Evolutionary conservation across 2,113 vertebrate species (phyloP).

Genomic region (Potamarius usumacintae): DNA sequence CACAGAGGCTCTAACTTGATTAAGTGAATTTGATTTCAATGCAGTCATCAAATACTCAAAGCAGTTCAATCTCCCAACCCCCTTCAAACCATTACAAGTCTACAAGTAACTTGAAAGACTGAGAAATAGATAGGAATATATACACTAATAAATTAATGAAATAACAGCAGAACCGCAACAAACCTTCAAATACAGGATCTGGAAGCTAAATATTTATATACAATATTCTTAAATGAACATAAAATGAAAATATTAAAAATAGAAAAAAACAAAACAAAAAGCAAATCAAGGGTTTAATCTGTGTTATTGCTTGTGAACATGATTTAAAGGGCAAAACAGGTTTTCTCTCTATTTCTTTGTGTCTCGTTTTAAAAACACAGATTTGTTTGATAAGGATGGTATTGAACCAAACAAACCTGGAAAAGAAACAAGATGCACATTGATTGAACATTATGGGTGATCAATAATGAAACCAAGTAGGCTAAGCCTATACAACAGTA

Average conservation of each 20-base stretch:
- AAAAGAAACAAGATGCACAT: constrained; percentile 81
- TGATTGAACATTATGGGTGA: constrained; percentile 80
- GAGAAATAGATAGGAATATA: neutral
- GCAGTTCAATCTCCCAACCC: constrained; percentile 6
- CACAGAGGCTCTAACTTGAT: constrained; percentile 15
- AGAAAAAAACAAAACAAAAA: neutral
- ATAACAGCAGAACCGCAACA: neutral
- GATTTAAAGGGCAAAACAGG: neutral
- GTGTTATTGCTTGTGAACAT: neutral
- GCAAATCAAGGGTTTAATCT: neutral
- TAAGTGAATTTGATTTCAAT: constrained; percentile 8
- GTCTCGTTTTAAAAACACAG: neutral
- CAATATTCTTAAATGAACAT: neutral
- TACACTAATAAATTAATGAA: neutral
- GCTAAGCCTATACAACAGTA: constrained; percentile 52
- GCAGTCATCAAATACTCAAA: constrained; percentile 11
- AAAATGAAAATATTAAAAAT: no score
- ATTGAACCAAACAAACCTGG: constrained; percentile 73
- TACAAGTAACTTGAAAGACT: neutral
- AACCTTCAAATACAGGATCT: neutral
- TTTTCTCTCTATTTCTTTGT: neutral
- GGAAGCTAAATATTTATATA: neutral
- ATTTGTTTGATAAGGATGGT: constrained; percentile 24
- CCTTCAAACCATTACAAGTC: neutral
- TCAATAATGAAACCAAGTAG: constrained; percentile 83